A percentile compares a stretch with the other conserved stretches of the same genome.
phyloP scores from a whole-genome alignment of 1,140 invertebrate genomes.

The Diorhabda elongata region DNA sequence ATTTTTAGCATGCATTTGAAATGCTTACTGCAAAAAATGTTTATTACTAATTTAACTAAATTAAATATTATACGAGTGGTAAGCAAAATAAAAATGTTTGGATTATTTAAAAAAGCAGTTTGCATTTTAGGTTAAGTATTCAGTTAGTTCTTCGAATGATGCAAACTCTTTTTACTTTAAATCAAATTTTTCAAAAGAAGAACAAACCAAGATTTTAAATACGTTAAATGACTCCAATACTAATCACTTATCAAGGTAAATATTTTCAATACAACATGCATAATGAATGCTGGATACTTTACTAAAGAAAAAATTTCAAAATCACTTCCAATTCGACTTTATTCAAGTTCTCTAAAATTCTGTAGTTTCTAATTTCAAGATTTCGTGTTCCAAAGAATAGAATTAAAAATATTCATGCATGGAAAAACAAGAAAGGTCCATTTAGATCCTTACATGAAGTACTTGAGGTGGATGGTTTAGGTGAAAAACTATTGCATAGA shows the following conservation, averaged over 20 bases:
- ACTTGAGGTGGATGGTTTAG: slow-evolving; percentile 31
- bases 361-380: slow-evolving; percentile 10
- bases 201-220: slow-evolving; percentile 12
- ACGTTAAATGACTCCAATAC: slow-evolving; percentile 7
- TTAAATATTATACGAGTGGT: too few species aligned
- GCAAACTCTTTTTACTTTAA: not conserved
- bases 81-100: too few species aligned
- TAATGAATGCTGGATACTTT: too few species aligned
- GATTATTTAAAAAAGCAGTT: too few species aligned
- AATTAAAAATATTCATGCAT: slow-evolving; percentile 28
- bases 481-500: slow-evolving; percentile 28
- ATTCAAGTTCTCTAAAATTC: not conserved
- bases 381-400: slow-evolving; percentile 26
- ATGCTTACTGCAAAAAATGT: too few species aligned
- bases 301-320: too few species aligned
- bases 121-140: slow-evolving; percentile 10
- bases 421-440: slow-evolving; percentile 30
- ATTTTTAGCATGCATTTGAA: too few species aligned
- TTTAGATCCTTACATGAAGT: slow-evolving; percentile 30
- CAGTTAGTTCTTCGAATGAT: slow-evolving; percentile 4
- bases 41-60: too few species aligned
- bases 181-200: slow-evolving; percentile 5
- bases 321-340: not conserved
- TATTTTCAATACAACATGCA: too few species aligned
- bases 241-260: slow-evolving; percentile 9